A percentile compares a stretch with the other conserved stretches of the same genome.
Evolutionary conservation across 2,113 vertebrate species (phyloP).

Genomic region (Phrynocephalus versicolor): DNA sequence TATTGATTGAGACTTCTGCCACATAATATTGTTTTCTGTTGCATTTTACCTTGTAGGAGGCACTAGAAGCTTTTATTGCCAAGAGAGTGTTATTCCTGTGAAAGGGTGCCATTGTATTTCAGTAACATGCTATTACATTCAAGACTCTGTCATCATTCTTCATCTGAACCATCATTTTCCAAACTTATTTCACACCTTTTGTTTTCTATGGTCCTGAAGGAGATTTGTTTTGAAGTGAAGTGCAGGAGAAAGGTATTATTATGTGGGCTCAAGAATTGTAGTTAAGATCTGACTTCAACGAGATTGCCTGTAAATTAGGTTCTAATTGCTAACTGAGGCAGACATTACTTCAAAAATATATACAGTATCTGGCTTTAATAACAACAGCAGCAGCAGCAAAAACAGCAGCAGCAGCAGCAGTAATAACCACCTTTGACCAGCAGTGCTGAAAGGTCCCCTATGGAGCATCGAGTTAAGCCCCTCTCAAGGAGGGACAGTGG

Average conservation of each 20-base stretch:
- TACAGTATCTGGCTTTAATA: too few species aligned
- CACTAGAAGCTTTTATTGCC: constrained; percentile 28
- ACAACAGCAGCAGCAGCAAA: too few species aligned
- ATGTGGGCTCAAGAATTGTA: not conserved
- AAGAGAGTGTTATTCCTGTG: not conserved
- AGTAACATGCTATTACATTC: constrained; percentile 17
- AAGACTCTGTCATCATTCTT: not conserved
- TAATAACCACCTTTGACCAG: too few species aligned
- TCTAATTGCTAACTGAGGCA: not conserved
- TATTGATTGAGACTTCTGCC: constrained; percentile 12
- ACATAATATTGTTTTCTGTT: constrained; percentile 19
- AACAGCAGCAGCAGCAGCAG: too few species aligned
- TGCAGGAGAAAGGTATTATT: not conserved
- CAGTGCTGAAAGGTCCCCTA: too few species aligned
- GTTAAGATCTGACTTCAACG: not conserved
- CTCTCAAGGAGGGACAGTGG: too few species aligned
- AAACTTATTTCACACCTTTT: not conserved
- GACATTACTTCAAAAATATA: not conserved
- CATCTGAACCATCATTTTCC: not conserved
- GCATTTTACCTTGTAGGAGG: not conserved
- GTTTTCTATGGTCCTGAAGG: constrained; percentile 12
- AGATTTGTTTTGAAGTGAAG: constrained; percentile 9
- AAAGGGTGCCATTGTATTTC: constrained; percentile 6
- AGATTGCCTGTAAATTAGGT: not conserved
- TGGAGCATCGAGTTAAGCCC: too few species aligned